Evolutionary conservation across 2,797 vertebrate species (phyloP), one percentile per base, ranked within the genome.

Genomic region (Neopelma chrysocephalum): DNA sequence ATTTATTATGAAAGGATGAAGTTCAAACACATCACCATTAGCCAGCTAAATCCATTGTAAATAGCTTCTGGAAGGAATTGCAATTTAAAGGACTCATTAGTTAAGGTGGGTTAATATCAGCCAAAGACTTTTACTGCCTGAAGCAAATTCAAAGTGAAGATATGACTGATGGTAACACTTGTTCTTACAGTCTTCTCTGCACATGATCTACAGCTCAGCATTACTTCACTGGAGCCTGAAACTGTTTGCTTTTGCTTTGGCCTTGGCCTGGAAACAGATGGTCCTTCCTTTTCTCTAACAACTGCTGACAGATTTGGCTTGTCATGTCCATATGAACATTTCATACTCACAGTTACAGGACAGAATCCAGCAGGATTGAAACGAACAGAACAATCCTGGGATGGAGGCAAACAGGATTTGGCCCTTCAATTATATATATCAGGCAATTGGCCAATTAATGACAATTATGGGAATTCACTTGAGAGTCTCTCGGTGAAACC

Each of bases 21-120:
- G 48, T 80, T 94, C 81, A 84, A 82, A 92, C 64, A 43, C 5
- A 29, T 14, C 48, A n/a, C 57, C 36, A 64, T 73, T 58, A 96
- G 56, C 48, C 68, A 92, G 9, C 51, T 90, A 91, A 89, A 60
- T 40, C 83, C 60, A 43, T 7, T 50, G 78, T 61, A 94, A 93
- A 96, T 5, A 61, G 82, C 69, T 87, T 57, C 93, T 89, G 95
- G 70, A 89, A 79, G 71, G 43, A 79, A 61, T 42, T 68, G 50
- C 68, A 75, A 58, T 68, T 83, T 76, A 80, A 87, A 92, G 75
- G 79, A 54, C 56, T 93, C 84, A 43, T 92, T 90, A 89, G 48
- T 66, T 93, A 57, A 87, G 56, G 79, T 51, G 58, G 77, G 86
- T 77, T 90, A 93, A 77, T 89, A 79, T 21, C 78, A 87, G 85